phyloP scores from a whole-genome alignment of 2,113 vertebrate species.

The Paedocypris sp. region DNA sequence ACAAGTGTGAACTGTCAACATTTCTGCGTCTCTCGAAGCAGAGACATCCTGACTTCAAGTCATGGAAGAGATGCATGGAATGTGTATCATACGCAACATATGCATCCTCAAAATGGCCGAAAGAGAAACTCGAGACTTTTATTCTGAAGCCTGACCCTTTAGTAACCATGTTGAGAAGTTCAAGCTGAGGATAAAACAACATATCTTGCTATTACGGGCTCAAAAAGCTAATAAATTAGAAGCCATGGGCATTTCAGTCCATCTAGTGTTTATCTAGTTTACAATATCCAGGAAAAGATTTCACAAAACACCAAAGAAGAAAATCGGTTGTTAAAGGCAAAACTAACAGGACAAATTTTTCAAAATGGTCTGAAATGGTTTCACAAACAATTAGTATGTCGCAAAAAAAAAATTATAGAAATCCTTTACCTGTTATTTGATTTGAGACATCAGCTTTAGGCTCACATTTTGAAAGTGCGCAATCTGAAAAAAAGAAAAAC shows the following conservation, averaged over 20 bases:
- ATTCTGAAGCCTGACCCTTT: no score
- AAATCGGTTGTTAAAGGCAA: background rate
- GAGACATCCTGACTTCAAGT: slow-evolving; percentile 10
- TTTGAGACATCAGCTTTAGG: slow-evolving; percentile 30
- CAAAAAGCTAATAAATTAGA: no score
- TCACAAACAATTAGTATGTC: no score
- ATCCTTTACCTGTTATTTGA: slow-evolving; percentile 32
- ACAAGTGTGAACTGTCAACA: slow-evolving; percentile 22
- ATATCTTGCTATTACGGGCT: no score
- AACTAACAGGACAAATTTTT: background rate
- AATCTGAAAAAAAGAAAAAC: slow-evolving; percentile 17
- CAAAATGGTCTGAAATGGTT: no score
- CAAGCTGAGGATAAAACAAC: background rate
- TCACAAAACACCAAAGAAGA: background rate
- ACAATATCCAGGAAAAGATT: background rate
- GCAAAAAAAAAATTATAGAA: no score
- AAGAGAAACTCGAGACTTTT: background rate
- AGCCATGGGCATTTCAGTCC: no score
- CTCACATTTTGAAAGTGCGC: slow-evolving; percentile 34
- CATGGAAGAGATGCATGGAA: slow-evolving; percentile 14
- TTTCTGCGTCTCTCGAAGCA: slow-evolving; percentile 11
- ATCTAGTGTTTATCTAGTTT: background rate
- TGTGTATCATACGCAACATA: slow-evolving; percentile 6
- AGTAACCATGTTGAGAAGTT: no score
- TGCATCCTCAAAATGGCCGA: background rate